Evolutionary conservation across 2,797 vertebrate genomes (phyloP).

Genomic region (Dipus sagitta): DNA sequence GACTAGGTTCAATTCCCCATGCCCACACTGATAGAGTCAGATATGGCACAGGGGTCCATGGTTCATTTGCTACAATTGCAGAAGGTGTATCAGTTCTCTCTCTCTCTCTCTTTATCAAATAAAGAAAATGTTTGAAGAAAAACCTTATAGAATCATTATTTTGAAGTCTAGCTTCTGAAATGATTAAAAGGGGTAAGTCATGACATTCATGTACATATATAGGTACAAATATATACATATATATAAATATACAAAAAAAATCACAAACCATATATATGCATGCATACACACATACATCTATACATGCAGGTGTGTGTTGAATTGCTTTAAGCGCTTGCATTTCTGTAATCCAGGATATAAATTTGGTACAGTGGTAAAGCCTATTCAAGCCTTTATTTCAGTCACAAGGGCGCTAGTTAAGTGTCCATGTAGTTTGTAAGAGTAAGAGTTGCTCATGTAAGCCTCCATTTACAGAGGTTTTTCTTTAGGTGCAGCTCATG

Average conservation of each 20-base stretch:
- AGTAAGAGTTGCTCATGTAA: not conserved
- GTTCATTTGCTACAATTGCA: too few relatives aligned
- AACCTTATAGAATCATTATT: not conserved
- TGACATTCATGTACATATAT: not conserved
- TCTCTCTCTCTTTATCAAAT: too few relatives aligned
- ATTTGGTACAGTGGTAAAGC: not conserved
- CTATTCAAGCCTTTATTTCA: slow-evolving; percentile 29
- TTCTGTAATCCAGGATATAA: slow-evolving; percentile 48
- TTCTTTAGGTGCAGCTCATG: not conserved
- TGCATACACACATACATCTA: too few relatives aligned
- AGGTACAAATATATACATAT: too few relatives aligned
- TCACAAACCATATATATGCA: too few relatives aligned
- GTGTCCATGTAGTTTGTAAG: not conserved
- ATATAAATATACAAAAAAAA: too few relatives aligned
- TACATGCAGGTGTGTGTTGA: not conserved
- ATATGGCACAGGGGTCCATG: too few relatives aligned
- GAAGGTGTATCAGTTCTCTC: too few relatives aligned
- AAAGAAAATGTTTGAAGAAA: not conserved
- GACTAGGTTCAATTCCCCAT: too few relatives aligned
- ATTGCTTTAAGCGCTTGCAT: not conserved
- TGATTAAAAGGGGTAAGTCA: not conserved
- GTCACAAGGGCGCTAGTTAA: not conserved
- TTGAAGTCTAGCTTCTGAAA: not conserved
- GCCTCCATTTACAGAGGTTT: not conserved
- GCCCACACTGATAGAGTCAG: not conserved